phyloP scores from a whole-genome alignment of 2,888 invertebrate genomes.

The Cylindroiulus punctatus region DNA sequence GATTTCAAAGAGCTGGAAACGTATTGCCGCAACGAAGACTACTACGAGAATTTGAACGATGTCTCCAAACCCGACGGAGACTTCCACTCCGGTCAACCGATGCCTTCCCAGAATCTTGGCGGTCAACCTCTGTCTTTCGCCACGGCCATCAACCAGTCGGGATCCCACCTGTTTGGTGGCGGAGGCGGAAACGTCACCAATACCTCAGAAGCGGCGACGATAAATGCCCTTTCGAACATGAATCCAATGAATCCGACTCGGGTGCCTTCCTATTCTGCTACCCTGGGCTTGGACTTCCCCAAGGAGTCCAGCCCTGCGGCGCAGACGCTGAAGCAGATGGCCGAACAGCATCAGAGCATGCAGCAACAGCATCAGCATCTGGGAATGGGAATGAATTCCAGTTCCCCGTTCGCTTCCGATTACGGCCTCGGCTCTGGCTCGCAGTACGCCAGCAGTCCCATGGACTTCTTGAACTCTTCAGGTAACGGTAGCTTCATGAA shows the following conservation, averaged over 20 bases:
- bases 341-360: slow-evolving; percentile 92
- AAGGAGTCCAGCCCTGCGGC: slow-evolving; percentile 80
- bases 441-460: slow-evolving; percentile 2
- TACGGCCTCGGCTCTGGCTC: slow-evolving; percentile 54
- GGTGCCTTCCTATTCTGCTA: slow-evolving; percentile 52
- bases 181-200: slow-evolving; percentile 22
- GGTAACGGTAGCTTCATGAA: slow-evolving; percentile 46
- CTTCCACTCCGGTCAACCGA: slow-evolving; percentile 1
- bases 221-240: slow-evolving; percentile 53
- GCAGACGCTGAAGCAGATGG: slow-evolving; percentile 95
- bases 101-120: slow-evolving; percentile 29
- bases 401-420: slow-evolving; percentile 60
- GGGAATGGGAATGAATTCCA: slow-evolving; percentile 57
- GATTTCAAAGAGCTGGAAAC: neutral
- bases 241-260: slow-evolving; percentile 52
- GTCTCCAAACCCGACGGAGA: neutral
- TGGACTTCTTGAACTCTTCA: slow-evolving; percentile 56
- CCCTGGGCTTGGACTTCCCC: slow-evolving; percentile 59
- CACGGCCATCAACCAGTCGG: neutral
- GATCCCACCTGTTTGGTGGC: slow-evolving; percentile 9
- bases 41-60: slow-evolving; percentile 55
- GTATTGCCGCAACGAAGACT: neutral
- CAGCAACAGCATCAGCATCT: slow-evolving; percentile 59
- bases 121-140: slow-evolving; percentile 27
- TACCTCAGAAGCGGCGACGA: slow-evolving; percentile 49